Conservation (phyloP, 2,797 vertebrate genomes). For the Ctenochaetus hawaiiensis region DNA sequence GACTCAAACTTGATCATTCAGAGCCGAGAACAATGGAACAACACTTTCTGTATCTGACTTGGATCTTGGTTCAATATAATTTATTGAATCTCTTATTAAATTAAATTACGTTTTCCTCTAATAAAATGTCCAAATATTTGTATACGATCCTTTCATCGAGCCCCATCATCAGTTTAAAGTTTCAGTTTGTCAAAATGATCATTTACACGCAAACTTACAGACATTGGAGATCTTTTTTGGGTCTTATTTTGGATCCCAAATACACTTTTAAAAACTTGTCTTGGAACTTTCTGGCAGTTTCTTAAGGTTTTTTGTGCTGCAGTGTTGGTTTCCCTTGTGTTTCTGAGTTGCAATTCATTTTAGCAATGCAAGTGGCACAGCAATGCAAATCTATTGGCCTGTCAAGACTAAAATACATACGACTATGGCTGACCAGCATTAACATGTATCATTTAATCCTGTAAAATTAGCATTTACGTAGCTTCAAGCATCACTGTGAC, state of each 20-base stretch:
- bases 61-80: neutral
- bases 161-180: neutral
- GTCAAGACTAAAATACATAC: too few species aligned
- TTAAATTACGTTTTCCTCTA: neutral
- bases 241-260: neutral
- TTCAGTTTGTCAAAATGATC: neutral
- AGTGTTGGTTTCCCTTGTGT: too few species aligned
- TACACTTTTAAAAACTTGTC: too few species aligned
- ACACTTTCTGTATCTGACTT: neutral
- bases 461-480: neutral
- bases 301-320: too few species aligned
- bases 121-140: neutral
- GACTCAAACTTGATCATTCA: neutral
- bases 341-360: too few species aligned
- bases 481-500: too few species aligned
- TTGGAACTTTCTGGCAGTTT: too few species aligned
- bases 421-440: neutral
- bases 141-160: neutral
- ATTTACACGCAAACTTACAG: neutral
- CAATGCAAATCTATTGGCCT: too few species aligned
- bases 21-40: neutral
- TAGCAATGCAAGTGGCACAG: too few species aligned
- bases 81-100: neutral
- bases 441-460: too few species aligned
- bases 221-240: neutral